These are phyloP conservation scores for Helarctos malayanus DNA, from an alignment of 2,797 vertebrate species.

Conservation along the genomic window DNA sequence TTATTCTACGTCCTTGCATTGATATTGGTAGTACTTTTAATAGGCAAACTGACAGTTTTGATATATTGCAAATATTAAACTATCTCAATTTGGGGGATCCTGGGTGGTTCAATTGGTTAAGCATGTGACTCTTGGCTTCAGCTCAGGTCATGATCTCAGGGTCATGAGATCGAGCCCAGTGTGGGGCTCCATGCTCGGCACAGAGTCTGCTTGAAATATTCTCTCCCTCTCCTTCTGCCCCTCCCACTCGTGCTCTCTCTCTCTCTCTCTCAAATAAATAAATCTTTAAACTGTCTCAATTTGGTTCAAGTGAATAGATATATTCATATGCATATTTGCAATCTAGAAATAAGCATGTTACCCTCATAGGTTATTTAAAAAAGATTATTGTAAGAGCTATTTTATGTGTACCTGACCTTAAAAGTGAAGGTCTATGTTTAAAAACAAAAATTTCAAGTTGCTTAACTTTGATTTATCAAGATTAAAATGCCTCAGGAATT, in stretches of 20 bases:
- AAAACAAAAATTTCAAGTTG: conserved; percentile 32
- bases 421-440: background rate
- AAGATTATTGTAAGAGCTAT: background rate
- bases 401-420: background rate
- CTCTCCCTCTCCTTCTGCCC: background rate
- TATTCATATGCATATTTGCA: background rate
- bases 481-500: background rate
- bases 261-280: background rate
- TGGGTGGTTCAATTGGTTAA: background rate
- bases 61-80: conserved; percentile 1
- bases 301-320: background rate
- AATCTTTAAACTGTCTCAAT: background rate
- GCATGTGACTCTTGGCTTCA: background rate
- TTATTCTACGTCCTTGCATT: background rate
- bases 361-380: background rate
- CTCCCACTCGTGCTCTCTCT: background rate
- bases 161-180: background rate
- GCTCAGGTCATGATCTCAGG: background rate
- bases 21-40: conserved; percentile 15
- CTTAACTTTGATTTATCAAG: conserved; percentile 29
- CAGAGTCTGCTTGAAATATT: background rate
- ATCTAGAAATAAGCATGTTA: background rate
- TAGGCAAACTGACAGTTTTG: background rate
- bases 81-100: background rate
- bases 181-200: background rate